A percentile compares a stretch with the other conserved stretches of the same genome.
These are phyloP conservation scores for Diloba caeruleocephala DNA, from an alignment of 2,888 invertebrate species.

Conservation along the genomic window DNA sequence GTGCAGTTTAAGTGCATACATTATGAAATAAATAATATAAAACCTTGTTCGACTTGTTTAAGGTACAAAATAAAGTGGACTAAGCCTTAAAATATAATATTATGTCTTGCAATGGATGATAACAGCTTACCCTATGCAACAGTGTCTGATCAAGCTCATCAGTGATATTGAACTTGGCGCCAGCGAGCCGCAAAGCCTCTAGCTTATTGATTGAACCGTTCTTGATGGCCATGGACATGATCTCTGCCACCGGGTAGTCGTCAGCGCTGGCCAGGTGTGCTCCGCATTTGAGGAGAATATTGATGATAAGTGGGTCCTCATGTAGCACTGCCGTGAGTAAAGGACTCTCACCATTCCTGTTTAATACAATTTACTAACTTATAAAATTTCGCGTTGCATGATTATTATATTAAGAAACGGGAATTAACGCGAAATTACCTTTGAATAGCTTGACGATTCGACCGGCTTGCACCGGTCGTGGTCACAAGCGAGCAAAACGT, in stretches of 20 bases:
- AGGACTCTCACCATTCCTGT: conserved; percentile 90
- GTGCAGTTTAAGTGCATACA: too few species aligned
- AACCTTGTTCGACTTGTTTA: too few species aligned
- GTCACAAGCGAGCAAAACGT: too few species aligned
- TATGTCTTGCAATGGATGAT: too few species aligned
- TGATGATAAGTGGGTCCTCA: conserved; percentile 91
- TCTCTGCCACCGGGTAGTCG: conserved; percentile 90
- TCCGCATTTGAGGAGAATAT: conserved; percentile 92
- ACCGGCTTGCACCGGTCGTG: too few species aligned
- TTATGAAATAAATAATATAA: too few species aligned
- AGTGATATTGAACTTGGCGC: conserved; percentile 90
- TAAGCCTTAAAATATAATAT: too few species aligned
- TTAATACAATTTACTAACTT: not conserved
- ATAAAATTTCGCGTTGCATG: too few species aligned
- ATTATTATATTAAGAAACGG: too few species aligned
- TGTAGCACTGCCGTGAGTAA: conserved; percentile 92
- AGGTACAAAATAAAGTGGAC: too few species aligned
- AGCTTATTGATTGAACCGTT: conserved; percentile 89
- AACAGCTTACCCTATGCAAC: conserved; percentile 88
- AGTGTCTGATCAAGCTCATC: conserved; percentile 91
- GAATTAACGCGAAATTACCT: too few species aligned
- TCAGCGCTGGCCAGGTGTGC: conserved; percentile 91
- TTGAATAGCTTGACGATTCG: too few species aligned
- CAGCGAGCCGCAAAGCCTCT: conserved; percentile 90
- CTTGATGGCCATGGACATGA: conserved; percentile 91